A percentile compares a stretch with the other conserved stretches of the same genome.
phyloP scores from a whole-genome alignment of 2,888 invertebrate genomes.

The Norana najaformis region DNA sequence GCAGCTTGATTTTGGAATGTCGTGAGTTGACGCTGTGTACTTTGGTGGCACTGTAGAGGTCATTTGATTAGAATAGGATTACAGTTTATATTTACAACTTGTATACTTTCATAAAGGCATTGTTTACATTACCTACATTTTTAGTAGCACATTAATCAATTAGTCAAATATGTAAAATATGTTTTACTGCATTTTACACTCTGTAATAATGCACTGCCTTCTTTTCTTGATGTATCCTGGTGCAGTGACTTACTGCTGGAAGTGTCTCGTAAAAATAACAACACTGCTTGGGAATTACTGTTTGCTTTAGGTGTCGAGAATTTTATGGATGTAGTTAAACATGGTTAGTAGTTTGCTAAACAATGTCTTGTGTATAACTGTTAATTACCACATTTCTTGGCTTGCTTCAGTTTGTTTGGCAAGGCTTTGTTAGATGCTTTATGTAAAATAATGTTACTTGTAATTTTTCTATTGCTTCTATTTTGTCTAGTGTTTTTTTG shows the following conservation, averaged over 20 bases:
- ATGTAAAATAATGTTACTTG: constrained; percentile 4
- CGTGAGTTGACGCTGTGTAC: neutral
- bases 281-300: neutral
- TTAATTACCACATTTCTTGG: neutral
- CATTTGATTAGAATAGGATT: neutral
- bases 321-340: neutral
- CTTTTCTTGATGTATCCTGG: neutral
- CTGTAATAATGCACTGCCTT: neutral
- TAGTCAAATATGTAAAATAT: neutral
- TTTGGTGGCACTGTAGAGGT: too few relatives aligned
- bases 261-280: neutral
- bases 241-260: neutral
- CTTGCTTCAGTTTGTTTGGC: neutral
- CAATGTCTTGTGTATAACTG: neutral
- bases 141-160: neutral
- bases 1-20: neutral
- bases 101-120: too few relatives aligned
- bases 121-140: neutral
- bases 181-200: neutral
- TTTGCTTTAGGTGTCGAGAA: neutral
- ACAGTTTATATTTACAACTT: neutral
- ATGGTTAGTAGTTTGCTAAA: neutral
- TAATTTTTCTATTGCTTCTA: neutral
- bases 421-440: neutral
- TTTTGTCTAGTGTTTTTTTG: neutral